Evolutionary conservation across 1,140 invertebrate genomes (phyloP).

Genomic region (Cylas formicarius): DNA sequence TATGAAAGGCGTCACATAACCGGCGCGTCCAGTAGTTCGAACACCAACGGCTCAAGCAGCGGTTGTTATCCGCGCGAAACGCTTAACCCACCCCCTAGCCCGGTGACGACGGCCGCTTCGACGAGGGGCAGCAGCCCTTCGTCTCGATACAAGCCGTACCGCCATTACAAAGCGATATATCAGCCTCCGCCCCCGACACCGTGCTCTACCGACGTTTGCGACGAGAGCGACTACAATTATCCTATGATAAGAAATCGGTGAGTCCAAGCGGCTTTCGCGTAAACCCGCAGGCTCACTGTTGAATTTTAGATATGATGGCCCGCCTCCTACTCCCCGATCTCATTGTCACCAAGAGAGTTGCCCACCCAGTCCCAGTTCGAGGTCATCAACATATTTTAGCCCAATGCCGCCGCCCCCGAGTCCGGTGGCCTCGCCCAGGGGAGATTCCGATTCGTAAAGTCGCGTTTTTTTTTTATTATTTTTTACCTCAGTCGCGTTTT

Average conservation of each 20-base stretch:
- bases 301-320: conserved; percentile 65
- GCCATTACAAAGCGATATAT: conserved; percentile 56
- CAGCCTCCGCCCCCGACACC: conserved; percentile 88
- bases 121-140: conserved; percentile 45
- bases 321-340: conserved; percentile 76
- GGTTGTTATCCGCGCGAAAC: conserved; percentile 70
- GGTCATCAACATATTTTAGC: conserved; percentile 66
- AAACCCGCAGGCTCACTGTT: too few species aligned
- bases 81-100: conserved; percentile 83
- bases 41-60: conserved; percentile 49
- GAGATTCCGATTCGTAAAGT: conserved; percentile 37
- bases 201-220: conserved; percentile 88
- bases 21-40: conserved; percentile 65
- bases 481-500: too few species aligned
- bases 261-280: conserved; percentile 9
- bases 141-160: conserved; percentile 15
- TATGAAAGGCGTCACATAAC: conserved; percentile 77
- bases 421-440: conserved; percentile 54
- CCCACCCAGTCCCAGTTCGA: conserved; percentile 71
- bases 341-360: conserved; percentile 67
- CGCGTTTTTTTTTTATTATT: neutral
- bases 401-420: conserved; percentile 65
- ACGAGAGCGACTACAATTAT: conserved; percentile 75
- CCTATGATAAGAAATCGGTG: conserved; percentile 42
- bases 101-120: conserved; percentile 64